Conservation (phyloP, 2,113 vertebrate genomes). For the Oostethus manadensis region DNA sequence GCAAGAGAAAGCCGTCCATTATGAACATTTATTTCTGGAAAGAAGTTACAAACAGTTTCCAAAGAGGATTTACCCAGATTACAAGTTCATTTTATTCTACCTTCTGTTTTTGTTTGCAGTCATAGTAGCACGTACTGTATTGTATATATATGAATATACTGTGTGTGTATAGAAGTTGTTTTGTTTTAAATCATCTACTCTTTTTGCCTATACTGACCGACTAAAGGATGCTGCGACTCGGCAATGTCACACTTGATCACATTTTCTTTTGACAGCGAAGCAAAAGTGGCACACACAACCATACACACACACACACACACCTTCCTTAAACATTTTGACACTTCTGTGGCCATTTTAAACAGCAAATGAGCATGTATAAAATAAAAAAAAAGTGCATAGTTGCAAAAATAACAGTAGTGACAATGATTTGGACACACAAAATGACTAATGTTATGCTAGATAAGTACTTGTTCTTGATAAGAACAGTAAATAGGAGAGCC, state of each 20-base stretch:
- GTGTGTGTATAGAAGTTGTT: slow-evolving; percentile 18
- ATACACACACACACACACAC: neutral
- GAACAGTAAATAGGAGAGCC: no score
- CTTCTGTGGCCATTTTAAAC: neutral
- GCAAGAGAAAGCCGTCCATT: slow-evolving; percentile 67
- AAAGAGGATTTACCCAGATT: slow-evolving; percentile 73
- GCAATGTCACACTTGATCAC: neutral
- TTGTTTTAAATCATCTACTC: slow-evolving; percentile 50
- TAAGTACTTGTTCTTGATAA: neutral
- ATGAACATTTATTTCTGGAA: slow-evolving; percentile 80
- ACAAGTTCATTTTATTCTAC: slow-evolving; percentile 53
- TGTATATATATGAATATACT: neutral
- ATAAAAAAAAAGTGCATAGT: slow-evolving; percentile 5
- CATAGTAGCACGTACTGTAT: slow-evolving; percentile 54
- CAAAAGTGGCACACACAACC: neutral
- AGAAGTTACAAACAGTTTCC: slow-evolving; percentile 77
- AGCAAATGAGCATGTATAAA: neutral
- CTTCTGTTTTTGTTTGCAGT: slow-evolving; percentile 55
- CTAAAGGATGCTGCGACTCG: slow-evolving; percentile 43
- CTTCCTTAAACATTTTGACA: slow-evolving; percentile 5
- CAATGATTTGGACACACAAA: neutral
- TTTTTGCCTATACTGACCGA: slow-evolving; percentile 57
- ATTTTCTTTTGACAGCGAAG: slow-evolving; percentile 1
- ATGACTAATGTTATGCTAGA: neutral
- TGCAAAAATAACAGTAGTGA: neutral